Percentiles rank a stretch among this genome's conserved stretches.
Conservation (phyloP, 2,797 vertebrate species). For the Streptopelia turtur region DNA sequence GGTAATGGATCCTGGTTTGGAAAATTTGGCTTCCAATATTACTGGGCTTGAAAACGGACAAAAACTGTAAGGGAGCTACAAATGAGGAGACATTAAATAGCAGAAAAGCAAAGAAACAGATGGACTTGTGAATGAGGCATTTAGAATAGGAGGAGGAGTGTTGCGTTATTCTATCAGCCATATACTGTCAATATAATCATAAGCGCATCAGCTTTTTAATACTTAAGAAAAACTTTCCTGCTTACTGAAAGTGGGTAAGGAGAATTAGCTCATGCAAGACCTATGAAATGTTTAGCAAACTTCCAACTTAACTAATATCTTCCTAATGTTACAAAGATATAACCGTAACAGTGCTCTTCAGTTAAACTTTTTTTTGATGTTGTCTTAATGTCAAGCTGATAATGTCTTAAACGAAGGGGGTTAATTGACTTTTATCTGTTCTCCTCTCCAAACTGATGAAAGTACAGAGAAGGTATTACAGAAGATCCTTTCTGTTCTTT, state of each 20-base stretch:
- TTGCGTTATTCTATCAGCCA: not conserved
- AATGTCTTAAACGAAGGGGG: not conserved
- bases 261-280: not conserved
- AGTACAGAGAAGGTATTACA: not conserved
- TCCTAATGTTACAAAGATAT: not conserved
- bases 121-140: not conserved
- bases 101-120: slow-evolving; percentile 22
- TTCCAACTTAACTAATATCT: not conserved
- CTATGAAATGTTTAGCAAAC: not conserved
- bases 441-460: not conserved
- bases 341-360: not conserved
- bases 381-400: not conserved
- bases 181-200: not conserved
- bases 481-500: not conserved
- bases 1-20: not conserved
- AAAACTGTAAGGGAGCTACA: not conserved
- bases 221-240: not conserved
- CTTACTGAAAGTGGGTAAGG: not conserved
- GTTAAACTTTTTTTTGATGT: not conserved
- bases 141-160: not conserved
- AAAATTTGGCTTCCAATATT: not conserved
- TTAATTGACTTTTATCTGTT: not conserved
- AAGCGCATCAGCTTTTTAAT: not conserved
- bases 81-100: not conserved
- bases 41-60: not conserved